Percentiles rank a stretch among this genome's conserved stretches.
Evolutionary conservation across 2,888 invertebrate genomes (phyloP).

Genomic region (Tetranychus truncatus): DNA sequence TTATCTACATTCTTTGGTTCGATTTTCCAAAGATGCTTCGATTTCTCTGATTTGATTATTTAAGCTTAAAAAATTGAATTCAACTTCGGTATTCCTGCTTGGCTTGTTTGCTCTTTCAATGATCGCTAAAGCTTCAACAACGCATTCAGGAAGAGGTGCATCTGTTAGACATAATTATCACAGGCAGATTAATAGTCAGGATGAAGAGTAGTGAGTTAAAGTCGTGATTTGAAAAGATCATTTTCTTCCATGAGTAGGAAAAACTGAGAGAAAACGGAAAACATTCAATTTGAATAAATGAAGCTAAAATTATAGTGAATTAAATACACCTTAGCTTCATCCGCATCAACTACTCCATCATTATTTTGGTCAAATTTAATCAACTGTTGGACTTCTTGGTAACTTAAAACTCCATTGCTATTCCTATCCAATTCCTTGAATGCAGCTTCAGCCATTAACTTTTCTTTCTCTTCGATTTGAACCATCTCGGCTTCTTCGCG

Average conservation of each 20-base stretch:
- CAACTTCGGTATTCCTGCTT: constrained; percentile 59
- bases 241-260: constrained; percentile 27
- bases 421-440: constrained; percentile 65
- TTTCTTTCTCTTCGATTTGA: constrained; percentile 29
- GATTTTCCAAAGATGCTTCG: constrained; percentile 50
- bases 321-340: constrained; percentile 49
- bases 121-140: constrained; percentile 67
- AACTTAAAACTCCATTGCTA: constrained; percentile 46
- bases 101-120: constrained; percentile 69
- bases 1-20: too few relatives aligned
- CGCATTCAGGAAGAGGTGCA: constrained; percentile 42
- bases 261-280: constrained; percentile 24
- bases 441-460: constrained; percentile 34
- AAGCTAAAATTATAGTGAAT: background rate
- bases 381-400: constrained; percentile 41
- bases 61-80: constrained; percentile 35
- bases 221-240: constrained; percentile 30
- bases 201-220: too few relatives aligned
- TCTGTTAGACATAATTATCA: background rate
- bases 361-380: constrained; percentile 68
- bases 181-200: too few relatives aligned
- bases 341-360: constrained; percentile 66
- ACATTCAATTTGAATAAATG: background rate
- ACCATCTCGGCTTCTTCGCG: constrained; percentile 37
- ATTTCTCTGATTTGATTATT: constrained; percentile 38